Percentiles rank a stretch among this genome's conserved stretches.
Evolutionary conservation across 2,113 vertebrate genomes (phyloP).

Genomic region (Oncorhynchus nerka): DNA sequence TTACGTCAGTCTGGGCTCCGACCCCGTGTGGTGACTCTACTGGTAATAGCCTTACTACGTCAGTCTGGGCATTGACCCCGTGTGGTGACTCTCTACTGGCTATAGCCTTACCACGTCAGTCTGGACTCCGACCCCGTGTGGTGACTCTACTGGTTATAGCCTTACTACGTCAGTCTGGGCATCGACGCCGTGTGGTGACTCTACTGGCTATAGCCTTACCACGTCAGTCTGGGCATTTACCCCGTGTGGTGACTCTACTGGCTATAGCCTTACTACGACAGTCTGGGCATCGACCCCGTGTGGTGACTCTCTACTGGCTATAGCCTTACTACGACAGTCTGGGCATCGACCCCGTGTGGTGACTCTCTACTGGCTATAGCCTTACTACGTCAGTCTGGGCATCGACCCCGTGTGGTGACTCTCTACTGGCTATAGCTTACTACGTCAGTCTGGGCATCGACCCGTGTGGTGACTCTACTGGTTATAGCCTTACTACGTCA

Average conservation of each 20-base stretch:
- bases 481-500: conserved; percentile 50
- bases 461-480: conserved; percentile 32
- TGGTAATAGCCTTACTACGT: conserved; percentile 56
- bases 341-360: no score
- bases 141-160: conserved; percentile 56
- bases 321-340: conserved; percentile 56
- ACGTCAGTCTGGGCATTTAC: conserved; percentile 36
- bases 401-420: not conserved
- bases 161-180: conserved; percentile 44
- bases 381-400: conserved; percentile 45
- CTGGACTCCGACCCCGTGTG: not conserved
- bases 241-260: conserved; percentile 24
- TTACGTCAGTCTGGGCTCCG: conserved; percentile 40
- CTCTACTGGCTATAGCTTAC: conserved; percentile 56
- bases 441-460: conserved; percentile 40
- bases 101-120: conserved; percentile 56
- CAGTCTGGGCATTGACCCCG: conserved; percentile 22
- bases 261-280: conserved; percentile 56
- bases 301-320: conserved; percentile 49
- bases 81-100: conserved; percentile 40
- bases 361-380: conserved; percentile 59
- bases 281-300: conserved; percentile 14
- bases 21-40: conserved; percentile 25
- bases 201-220: conserved; percentile 55
- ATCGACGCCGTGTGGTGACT: not conserved